Evolutionary conservation across 1,140 invertebrate genomes (phyloP).

Genomic region (Sycophila sp.): DNA sequence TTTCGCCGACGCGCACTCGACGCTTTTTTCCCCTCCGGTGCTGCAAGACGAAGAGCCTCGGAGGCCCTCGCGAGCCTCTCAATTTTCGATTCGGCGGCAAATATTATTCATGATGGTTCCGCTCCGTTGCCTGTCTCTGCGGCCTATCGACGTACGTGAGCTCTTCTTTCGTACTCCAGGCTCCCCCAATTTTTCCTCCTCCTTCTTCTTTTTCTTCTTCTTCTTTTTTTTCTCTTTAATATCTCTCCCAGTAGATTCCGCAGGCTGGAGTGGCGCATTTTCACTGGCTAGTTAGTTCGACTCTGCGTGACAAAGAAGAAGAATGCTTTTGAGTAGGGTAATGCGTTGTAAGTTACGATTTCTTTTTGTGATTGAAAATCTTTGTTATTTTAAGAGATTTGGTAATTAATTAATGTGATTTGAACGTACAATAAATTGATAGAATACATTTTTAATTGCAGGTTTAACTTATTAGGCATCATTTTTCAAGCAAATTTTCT

Average conservation of each 20-base stretch:
- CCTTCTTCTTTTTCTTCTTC: neutral
- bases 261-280: conserved; percentile 24
- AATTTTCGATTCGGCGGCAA: conserved; percentile 2
- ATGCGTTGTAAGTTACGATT: too few relatives aligned
- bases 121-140: neutral
- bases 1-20: neutral
- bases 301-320: conserved; percentile 28
- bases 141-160: neutral
- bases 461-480: too few relatives aligned
- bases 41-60: neutral
- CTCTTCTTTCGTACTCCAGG: neutral
- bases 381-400: neutral
- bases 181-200: neutral
- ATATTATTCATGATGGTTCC: conserved; percentile 21
- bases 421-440: too few relatives aligned
- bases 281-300: conserved; percentile 48
- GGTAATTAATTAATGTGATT: too few relatives aligned
- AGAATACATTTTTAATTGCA: too few relatives aligned
- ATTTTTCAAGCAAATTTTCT: too few relatives aligned
- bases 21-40: neutral
- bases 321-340: neutral
- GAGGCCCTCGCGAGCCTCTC: neutral
- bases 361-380: too few relatives aligned
- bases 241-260: conserved; percentile 37
- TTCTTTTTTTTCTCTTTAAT: conserved; percentile 30